phyloP scores from a whole-genome alignment of 2,888 invertebrate genomes.

The Lasioglossum morio region DNA sequence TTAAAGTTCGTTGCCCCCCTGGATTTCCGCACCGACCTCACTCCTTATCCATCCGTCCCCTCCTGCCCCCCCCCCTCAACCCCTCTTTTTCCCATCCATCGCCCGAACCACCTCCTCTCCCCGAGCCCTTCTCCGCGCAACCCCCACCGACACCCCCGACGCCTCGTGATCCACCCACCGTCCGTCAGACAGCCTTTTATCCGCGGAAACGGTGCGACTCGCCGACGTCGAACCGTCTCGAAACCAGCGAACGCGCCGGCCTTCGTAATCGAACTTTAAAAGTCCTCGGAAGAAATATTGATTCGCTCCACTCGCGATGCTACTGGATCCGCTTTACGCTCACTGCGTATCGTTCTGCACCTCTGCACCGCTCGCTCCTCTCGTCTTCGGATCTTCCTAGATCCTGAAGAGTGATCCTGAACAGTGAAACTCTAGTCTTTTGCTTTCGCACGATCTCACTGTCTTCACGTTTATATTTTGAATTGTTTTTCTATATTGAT shows the following conservation, averaged over 20 bases:
- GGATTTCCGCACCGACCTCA: constrained; percentile 28
- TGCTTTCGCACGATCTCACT: neutral
- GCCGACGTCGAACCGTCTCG: constrained; percentile 53
- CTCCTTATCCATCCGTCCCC: neutral
- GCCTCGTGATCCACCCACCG: constrained; percentile 11
- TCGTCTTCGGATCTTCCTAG: neutral
- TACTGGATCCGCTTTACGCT: constrained; percentile 43
- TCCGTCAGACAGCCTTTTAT: constrained; percentile 22
- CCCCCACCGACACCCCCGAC: constrained; percentile 9
- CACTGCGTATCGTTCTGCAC: neutral
- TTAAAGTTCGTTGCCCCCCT: constrained; percentile 56
- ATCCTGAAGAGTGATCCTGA: neutral
- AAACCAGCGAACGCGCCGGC: constrained; percentile 26
- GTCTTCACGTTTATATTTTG: neutral
- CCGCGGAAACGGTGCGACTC: constrained; percentile 46
- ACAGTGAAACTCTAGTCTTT: neutral
- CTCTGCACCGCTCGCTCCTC: neutral
- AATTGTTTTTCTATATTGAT: neutral
- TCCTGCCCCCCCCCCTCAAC: neutral
- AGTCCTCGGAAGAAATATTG: constrained; percentile 57
- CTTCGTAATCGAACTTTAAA: constrained; percentile 58
- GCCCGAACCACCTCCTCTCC: neutral
- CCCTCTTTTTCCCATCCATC: neutral
- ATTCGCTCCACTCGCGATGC: constrained; percentile 56
- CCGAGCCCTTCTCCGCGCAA: neutral